Evolutionary conservation across 2,113 vertebrate genomes (phyloP).

Genomic region (Amblyopsis rosae): DNA sequence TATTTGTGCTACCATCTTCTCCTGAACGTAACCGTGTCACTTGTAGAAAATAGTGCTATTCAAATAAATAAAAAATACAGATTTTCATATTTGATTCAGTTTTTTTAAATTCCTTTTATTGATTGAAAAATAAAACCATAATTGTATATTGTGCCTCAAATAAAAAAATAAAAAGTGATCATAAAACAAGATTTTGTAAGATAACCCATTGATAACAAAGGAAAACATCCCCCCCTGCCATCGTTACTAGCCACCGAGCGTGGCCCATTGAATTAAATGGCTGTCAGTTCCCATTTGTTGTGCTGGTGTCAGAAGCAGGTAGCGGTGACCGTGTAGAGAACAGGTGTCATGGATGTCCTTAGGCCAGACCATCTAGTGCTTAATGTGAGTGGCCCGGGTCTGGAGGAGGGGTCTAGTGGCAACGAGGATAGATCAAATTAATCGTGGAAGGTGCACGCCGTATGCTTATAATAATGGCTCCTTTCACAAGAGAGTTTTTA

Average conservation of each 20-base stretch:
- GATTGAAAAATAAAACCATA: no score
- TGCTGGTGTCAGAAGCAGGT: conserved; percentile 35
- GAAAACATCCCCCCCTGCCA: background rate
- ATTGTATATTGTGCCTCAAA: no score
- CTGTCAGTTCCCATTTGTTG: conserved; percentile 26
- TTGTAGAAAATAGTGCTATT: no score
- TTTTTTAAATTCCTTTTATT: no score
- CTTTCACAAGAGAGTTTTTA: conserved; percentile 58
- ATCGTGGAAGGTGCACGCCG: conserved; percentile 20
- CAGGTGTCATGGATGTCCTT: conserved; percentile 56
- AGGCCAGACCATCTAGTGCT: conserved; percentile 45
- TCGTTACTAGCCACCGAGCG: no score
- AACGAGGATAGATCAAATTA: conserved; percentile 46
- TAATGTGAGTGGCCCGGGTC: conserved; percentile 16
- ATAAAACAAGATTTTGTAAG: no score
- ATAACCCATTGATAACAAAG: no score
- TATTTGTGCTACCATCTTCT: no score
- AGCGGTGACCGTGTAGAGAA: conserved; percentile 61
- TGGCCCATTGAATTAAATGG: conserved; percentile 16
- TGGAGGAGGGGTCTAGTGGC: conserved; percentile 11
- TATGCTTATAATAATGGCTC: conserved; percentile 63
- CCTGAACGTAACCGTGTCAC: no score
- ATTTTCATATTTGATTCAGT: no score
- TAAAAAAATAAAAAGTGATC: background rate
- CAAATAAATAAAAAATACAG: no score